Evolutionary conservation across 2,888 invertebrate genomes (phyloP), one percentile per base, ranked within the genome.

Genomic region (Slavum lentiscoides): DNA sequence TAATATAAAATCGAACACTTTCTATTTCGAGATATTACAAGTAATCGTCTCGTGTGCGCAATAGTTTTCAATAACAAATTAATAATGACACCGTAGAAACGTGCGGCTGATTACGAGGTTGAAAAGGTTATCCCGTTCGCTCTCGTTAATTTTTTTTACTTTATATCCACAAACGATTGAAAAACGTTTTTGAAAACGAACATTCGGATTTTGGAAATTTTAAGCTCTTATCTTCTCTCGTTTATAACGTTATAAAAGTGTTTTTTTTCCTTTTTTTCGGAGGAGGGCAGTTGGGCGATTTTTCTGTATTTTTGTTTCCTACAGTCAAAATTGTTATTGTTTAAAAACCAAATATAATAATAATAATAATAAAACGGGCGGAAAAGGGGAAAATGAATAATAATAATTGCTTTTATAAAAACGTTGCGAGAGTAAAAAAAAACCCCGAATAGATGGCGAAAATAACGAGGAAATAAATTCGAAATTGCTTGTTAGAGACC

Each of bases 361-460:
- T 1, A 11, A 73, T 53, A 53, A 39, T 43, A 37, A 55, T 55
- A 30, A 11, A 13, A 72, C n/a, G n/a, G 19, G 49, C 7, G 17
- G 39, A 21, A 75, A 67, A 70, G 37, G 61, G 62, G 62, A 23
- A 70, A 80, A 80, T 80, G 77, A 70, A 80, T 80, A 80, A 80
- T 80, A 80, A 80, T 80, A 80, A 80, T 80, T 80, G 77, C 77
- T 80, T 80, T 80, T 80, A 70, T 80, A 77, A 77, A 30, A 77
- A 80, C 64, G 70, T 64, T 64, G 70, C 55, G 67, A 67, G 7
- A 66, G 49, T 8, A 49, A 49, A 49, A 49, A 13, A 49, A 49
- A 15, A 0, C 7, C 7, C 9, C 9, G 43, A 75, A 77, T 70
- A 62, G 62, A 80, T 55, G 70, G 77, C 64, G 64, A 70, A 80